Conservation (phyloP, 2,888 invertebrate genomes). For the Diaperis boleti region DNA sequence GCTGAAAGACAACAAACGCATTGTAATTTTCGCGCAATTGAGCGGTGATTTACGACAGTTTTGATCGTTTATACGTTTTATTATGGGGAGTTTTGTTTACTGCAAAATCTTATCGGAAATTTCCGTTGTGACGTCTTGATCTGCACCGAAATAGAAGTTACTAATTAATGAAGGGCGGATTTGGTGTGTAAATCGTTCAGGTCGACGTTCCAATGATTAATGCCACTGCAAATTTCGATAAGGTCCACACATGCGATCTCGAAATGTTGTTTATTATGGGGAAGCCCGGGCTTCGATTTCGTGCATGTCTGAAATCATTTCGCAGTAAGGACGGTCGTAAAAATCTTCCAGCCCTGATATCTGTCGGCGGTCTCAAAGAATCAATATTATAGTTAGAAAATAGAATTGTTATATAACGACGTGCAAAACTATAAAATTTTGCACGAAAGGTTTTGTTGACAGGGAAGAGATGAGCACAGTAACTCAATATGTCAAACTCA, state of each 20-base stretch:
- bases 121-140: neutral
- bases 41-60: constrained; percentile 14
- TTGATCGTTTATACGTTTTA: constrained; percentile 4
- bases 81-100: neutral
- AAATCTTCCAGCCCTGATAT: constrained; percentile 16
- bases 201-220: constrained; percentile 20
- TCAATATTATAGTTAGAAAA: too few relatives aligned
- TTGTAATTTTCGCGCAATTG: constrained; percentile 21
- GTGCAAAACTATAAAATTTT: too few relatives aligned
- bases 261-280: constrained; percentile 27
- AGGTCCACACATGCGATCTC: constrained; percentile 30
- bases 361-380: constrained; percentile 8
- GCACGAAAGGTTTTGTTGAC: too few relatives aligned
- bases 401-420: too few relatives aligned
- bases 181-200: constrained; percentile 1
- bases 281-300: constrained; percentile 26
- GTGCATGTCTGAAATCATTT: constrained; percentile 33
- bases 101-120: neutral
- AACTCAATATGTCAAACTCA: too few relatives aligned
- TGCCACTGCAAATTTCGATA: constrained; percentile 28
- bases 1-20: constrained; percentile 25
- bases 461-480: too few relatives aligned
- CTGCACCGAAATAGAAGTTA: constrained; percentile 8
- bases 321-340: constrained; percentile 22
- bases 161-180: constrained; percentile 10